These are phyloP conservation scores for Ophion slaviceki DNA, from an alignment of 2,888 invertebrate species.

Conservation along the genomic window DNA sequence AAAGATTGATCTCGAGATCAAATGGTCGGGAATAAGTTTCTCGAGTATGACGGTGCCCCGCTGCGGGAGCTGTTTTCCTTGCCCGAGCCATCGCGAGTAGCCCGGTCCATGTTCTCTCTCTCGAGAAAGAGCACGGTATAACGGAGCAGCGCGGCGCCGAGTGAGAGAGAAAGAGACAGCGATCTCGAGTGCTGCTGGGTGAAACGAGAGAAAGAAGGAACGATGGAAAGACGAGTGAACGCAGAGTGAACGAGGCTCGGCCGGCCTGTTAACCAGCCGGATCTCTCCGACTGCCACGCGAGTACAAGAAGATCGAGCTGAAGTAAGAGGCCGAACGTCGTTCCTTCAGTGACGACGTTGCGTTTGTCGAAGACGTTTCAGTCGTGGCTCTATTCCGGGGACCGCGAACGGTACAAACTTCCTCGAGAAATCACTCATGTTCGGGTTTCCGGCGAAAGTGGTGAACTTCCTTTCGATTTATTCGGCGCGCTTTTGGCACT, in stretches of 20 bases:
- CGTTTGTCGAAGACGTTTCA: constrained; percentile 68
- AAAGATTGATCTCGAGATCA: constrained; percentile 14
- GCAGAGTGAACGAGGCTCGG: constrained; percentile 45
- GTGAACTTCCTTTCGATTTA: background rate
- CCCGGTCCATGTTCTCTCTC: constrained; percentile 42
- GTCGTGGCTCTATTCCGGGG: constrained; percentile 51
- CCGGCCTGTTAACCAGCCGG: constrained; percentile 50
- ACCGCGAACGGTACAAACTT: background rate
- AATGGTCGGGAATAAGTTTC: constrained; percentile 43
- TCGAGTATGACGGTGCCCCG: constrained; percentile 14
- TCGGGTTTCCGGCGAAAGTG: background rate
- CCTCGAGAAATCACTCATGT: background rate
- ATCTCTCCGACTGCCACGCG: constrained; percentile 39
- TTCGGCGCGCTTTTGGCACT: background rate
- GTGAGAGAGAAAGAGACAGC: constrained; percentile 21
- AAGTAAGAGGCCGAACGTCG: constrained; percentile 52
- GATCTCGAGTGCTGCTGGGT: constrained; percentile 57
- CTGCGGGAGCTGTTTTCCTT: constrained; percentile 25
- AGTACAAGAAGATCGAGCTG: constrained; percentile 53
- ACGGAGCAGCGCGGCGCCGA: constrained; percentile 17
- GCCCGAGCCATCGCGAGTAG: constrained; percentile 41
- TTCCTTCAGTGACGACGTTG: constrained; percentile 71
- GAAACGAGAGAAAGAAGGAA: constrained; percentile 43
- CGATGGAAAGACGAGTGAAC: constrained; percentile 25
- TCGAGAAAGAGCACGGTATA: constrained; percentile 38